These are phyloP conservation scores for Poeciliopsis presidionis DNA, from an alignment of 2,797 vertebrate genomes.

Conservation along the genomic window DNA sequence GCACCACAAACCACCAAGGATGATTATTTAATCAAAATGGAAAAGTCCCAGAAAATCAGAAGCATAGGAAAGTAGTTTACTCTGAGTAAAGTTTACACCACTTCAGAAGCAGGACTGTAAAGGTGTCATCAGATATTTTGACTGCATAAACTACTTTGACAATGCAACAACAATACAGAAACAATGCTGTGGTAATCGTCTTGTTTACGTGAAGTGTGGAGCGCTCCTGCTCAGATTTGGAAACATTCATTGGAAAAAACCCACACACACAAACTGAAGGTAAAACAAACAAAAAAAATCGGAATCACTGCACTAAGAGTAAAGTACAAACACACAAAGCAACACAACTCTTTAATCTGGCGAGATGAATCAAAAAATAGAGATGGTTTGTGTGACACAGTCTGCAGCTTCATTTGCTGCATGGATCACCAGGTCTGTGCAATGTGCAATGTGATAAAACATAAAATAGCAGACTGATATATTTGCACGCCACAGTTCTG, in stretches of 20 bases:
- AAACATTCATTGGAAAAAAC: neutral
- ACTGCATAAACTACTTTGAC: neutral
- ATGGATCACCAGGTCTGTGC: neutral
- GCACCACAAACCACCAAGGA: neutral
- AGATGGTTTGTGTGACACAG: neutral
- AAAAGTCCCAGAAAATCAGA: neutral
- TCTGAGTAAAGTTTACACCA: neutral
- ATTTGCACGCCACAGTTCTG: neutral
- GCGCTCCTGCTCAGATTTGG: neutral
- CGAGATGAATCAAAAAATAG: neutral
- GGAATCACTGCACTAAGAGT: neutral
- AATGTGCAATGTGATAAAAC: neutral
- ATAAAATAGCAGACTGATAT: neutral
- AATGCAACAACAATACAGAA: neutral
- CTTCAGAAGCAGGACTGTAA: neutral
- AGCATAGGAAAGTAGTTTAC: neutral
- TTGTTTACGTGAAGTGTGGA: neutral
- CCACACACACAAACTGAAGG: too few species aligned
- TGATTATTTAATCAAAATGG: neutral
- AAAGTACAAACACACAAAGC: neutral
- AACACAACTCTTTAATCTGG: neutral
- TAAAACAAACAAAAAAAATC: too few species aligned
- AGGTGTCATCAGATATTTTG: neutral
- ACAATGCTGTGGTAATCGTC: neutral
- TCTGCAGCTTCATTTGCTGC: neutral